These are phyloP conservation scores for Masnerella sp. DNA, from an alignment of 2,888 invertebrate species.

Conservation along the genomic window DNA sequence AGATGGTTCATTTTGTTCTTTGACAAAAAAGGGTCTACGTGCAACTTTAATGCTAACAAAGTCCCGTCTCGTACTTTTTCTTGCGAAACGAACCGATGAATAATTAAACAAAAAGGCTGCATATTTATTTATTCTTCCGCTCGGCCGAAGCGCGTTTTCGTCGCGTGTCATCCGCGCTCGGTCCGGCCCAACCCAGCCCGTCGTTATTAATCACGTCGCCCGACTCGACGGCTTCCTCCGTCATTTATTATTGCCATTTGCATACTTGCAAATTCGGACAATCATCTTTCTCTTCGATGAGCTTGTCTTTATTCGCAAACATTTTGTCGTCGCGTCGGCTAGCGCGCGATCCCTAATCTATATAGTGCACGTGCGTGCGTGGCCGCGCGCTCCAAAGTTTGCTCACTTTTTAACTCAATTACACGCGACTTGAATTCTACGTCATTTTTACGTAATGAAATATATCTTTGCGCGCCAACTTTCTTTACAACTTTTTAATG, in stretches of 20 bases:
- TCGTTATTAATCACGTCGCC: too few relatives aligned
- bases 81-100: constrained; percentile 48
- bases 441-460: constrained; percentile 55
- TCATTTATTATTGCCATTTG: too few relatives aligned
- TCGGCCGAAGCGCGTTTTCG: constrained; percentile 14
- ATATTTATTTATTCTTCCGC: constrained; percentile 45
- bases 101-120: constrained; percentile 45
- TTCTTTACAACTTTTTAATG: constrained; percentile 51
- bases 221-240: too few relatives aligned
- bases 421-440: constrained; percentile 47
- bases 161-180: constrained; percentile 29
- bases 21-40: constrained; percentile 52
- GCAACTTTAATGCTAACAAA: constrained; percentile 53
- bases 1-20: constrained; percentile 56
- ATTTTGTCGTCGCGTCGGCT: constrained; percentile 28
- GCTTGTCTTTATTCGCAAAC: constrained; percentile 6
- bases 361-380: constrained; percentile 40
- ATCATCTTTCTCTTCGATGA: too few relatives aligned
- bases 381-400: constrained; percentile 30
- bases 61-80: constrained; percentile 44
- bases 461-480: constrained; percentile 38
- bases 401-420: constrained; percentile 47
- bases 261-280: too few relatives aligned
- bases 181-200: too few relatives aligned
- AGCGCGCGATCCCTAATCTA: too few relatives aligned